Conservation (phyloP, 1,140 invertebrate genomes). For the Planococcus citri region DNA sequence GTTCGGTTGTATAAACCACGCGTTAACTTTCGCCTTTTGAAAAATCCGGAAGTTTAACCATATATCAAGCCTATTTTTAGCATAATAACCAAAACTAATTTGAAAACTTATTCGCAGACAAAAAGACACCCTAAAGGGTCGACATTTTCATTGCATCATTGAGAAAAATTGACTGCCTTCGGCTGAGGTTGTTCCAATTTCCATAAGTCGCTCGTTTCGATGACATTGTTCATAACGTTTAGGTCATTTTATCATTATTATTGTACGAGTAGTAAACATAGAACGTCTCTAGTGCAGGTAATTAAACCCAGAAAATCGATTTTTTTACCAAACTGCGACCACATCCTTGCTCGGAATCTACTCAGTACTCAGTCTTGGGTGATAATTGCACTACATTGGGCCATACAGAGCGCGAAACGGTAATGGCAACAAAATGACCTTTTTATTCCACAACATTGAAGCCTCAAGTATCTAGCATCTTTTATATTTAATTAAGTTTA, state of each 20-base stretch:
- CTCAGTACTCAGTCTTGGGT: too few relatives aligned
- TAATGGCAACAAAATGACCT: neutral
- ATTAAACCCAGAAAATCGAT: neutral
- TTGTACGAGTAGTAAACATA: too few relatives aligned
- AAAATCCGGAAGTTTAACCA: neutral
- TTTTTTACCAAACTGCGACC: neutral
- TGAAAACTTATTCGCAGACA: neutral
- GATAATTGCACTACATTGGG: too few relatives aligned
- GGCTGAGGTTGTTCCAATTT: neutral
- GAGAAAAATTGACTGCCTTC: neutral
- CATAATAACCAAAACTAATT: neutral
- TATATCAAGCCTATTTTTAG: neutral
- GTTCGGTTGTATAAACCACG: neutral
- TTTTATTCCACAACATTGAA: neutral
- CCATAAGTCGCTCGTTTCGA: neutral
- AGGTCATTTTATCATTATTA: neutral
- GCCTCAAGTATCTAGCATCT: neutral
- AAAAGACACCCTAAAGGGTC: neutral
- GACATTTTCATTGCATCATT: conserved; percentile 1
- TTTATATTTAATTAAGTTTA: conserved; percentile 9
- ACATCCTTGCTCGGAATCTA: too few relatives aligned
- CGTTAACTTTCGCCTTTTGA: neutral
- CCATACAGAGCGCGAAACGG: too few relatives aligned
- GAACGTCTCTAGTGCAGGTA: neutral
- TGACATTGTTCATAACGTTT: neutral